Conservation (phyloP, 35 echinoderm and acorn worm genomes). For the Anneissia japonica region DNA sequence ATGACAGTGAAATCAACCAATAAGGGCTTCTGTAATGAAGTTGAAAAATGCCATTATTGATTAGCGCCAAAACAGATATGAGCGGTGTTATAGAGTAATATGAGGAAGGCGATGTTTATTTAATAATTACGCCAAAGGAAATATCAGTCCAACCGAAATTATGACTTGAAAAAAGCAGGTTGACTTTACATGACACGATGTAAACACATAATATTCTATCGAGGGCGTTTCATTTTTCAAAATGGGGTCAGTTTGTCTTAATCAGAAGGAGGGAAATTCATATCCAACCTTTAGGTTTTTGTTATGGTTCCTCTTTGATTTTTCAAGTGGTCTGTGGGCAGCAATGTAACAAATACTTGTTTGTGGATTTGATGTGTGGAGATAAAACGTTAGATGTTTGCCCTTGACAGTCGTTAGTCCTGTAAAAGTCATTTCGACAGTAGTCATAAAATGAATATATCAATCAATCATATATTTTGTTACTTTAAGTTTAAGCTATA, state of each 20-base stretch:
- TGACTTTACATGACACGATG: not conserved
- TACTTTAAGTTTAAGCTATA: too few species aligned
- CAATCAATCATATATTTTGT: too few species aligned
- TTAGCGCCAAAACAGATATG: not conserved
- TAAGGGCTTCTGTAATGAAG: not conserved
- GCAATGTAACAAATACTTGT: too few species aligned
- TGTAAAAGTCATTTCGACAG: too few species aligned
- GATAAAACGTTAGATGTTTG: too few species aligned
- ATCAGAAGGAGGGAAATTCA: too few species aligned
- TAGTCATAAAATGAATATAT: too few species aligned
- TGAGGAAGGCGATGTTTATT: not conserved
- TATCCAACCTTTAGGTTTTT: too few species aligned
- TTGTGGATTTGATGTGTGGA: too few species aligned
- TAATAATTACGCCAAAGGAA: not conserved
- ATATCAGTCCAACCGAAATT: not conserved
- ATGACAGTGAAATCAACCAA: not conserved
- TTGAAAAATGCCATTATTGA: not conserved
- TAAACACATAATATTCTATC: not conserved
- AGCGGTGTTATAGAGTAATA: not conserved
- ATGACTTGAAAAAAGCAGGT: not conserved
- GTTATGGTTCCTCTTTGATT: too few species aligned
- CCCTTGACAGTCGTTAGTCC: too few species aligned
- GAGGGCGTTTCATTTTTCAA: not conserved
- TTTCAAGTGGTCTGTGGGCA: too few species aligned
- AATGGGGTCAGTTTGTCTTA: not conserved